Evolutionary conservation across 2,888 invertebrate genomes (phyloP), one percentile per base, ranked within the genome.

Genomic region (Acheta domesticus): DNA sequence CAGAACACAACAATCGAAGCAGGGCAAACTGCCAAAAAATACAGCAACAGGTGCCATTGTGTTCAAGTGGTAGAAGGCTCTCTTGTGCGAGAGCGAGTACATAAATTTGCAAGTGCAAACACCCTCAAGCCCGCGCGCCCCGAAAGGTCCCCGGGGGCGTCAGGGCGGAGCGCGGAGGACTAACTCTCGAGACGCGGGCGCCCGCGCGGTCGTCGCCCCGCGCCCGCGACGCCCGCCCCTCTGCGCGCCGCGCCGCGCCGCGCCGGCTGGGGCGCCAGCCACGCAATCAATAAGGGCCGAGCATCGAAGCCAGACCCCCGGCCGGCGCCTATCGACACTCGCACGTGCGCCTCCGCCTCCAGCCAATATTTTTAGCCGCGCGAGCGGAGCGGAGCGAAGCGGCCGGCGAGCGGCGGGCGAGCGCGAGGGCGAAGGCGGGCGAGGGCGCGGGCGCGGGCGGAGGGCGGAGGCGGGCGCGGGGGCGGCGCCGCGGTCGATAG

Each of bases 31-130:
- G 36, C 36, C 36, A 36, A 36, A 36, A 36, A 36, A 36, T 36
- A 36, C 36, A 36, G 36, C 36, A 36, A 36, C 36, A 36, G 36
- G 36, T 36, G 36, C 36, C 36, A 36, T 36, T 36, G 36, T 36
- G 36, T 36, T 36, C 36, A 36, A 36, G 36, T 36, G 36, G 36
- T 36, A 8, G 36, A 36, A 36, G 36, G 36, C 36, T 36, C 36
- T 36, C 36, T 36, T 36, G 36, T 36, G 36, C 36, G 36, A 36
- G 36, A 36, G 36, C 36, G 36, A 62, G 62, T 62, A 62, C 62
- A 62, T 62, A 62, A 62, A 62, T 62, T 62, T 62, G 62, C 62
- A 62, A 62, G 62, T 19, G 62, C 62, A 62, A 62, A 62, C 62
- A 62, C 14, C n/a, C 62, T 62, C n/a, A n/a, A 62, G 62, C 62